Percentiles rank a stretch among this genome's conserved stretches.
Evolutionary conservation across 2,113 vertebrate genomes (phyloP).

Genomic region (Gavialis gangeticus): DNA sequence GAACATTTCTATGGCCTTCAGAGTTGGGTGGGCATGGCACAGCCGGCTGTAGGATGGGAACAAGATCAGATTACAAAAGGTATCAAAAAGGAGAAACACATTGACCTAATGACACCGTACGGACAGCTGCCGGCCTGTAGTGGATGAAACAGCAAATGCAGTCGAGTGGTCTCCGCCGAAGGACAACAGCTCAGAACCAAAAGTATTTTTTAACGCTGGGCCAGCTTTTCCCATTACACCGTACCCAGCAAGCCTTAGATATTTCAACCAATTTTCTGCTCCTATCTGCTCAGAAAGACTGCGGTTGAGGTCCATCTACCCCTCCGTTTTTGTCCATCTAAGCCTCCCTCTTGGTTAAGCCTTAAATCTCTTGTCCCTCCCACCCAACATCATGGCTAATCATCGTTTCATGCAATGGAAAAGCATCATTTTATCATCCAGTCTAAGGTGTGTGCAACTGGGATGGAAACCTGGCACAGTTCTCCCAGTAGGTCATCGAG

Average conservation of each 20-base stretch:
- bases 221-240: background rate
- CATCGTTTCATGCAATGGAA: background rate
- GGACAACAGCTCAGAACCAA: background rate
- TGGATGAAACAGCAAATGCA: background rate
- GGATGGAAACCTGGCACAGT: background rate
- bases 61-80: background rate
- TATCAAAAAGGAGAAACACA: background rate
- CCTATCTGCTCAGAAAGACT: background rate
- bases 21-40: conserved; percentile 90
- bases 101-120: background rate
- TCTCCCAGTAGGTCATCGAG: background rate
- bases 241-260: background rate
- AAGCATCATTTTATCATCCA: background rate
- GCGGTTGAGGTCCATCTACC: background rate
- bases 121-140: background rate
- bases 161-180: background rate
- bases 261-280: background rate
- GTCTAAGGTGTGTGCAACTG: background rate
- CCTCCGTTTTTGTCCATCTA: background rate
- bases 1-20: conserved; percentile 97
- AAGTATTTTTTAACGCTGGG: background rate
- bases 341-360: background rate
- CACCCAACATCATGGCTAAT: background rate
- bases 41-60: conserved; percentile 82
- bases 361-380: background rate